Conservation (phyloP, 2,888 invertebrate genomes). For the Choreutis nemorana region DNA sequence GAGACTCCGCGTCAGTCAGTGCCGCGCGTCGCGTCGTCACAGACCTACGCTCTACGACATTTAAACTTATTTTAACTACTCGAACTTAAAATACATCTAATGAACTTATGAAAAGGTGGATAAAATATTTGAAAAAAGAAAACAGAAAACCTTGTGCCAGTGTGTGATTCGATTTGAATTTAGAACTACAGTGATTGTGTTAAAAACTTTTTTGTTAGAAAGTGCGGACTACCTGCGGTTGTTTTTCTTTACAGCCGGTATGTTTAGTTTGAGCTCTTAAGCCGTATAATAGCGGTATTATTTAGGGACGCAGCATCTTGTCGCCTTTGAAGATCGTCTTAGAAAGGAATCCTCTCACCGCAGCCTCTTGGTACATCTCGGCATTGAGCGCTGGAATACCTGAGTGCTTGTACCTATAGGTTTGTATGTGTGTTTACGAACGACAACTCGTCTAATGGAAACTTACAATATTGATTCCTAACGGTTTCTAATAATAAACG, state of each 20-base stretch:
- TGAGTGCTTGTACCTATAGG: too few species aligned
- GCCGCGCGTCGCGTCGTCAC: constrained; percentile 29
- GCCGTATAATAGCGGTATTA: constrained; percentile 32
- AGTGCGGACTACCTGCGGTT: constrained; percentile 35
- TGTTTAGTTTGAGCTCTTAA: constrained; percentile 25
- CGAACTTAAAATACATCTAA: too few species aligned
- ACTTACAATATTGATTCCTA: too few species aligned
- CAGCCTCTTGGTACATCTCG: constrained; percentile 11
- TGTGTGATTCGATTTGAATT: too few species aligned
- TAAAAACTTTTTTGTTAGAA: constrained; percentile 32
- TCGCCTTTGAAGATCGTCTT: constrained; percentile 10
- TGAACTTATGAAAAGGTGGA: too few species aligned
- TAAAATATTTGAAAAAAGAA: too few species aligned
- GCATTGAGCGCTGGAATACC: too few species aligned
- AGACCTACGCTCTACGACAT: constrained; percentile 17
- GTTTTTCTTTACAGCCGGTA: constrained; percentile 43
- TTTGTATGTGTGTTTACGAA: constrained; percentile 1
- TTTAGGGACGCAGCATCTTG: constrained; percentile 25
- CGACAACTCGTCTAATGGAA: too few species aligned
- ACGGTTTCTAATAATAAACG: too few species aligned
- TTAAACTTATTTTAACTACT: background rate
- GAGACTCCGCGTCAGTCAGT: constrained; percentile 20
- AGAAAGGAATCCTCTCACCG: constrained; percentile 18
- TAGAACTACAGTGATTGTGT: too few species aligned
- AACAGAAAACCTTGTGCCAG: too few species aligned